Conservation (phyloP, 2,113 vertebrate species). For the Centropristis striata region DNA sequence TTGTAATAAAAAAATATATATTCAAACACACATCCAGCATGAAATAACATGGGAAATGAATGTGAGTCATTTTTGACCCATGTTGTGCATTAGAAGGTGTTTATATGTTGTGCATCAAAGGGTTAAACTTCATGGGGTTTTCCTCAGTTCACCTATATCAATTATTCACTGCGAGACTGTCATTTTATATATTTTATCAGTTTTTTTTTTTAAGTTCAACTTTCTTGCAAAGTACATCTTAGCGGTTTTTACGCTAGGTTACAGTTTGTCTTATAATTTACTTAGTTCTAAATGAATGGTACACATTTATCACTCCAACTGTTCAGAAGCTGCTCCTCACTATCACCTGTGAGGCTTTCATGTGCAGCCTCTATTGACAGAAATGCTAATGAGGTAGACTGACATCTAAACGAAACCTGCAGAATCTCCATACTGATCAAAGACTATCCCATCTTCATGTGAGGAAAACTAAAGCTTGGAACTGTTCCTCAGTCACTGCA, state of each 20-base stretch:
- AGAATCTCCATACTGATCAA: not conserved
- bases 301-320: not conserved
- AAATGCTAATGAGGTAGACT: slow-evolving; percentile 46
- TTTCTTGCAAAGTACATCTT: not conserved
- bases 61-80: too few relatives aligned
- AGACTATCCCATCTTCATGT: not conserved
- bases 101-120: too few relatives aligned
- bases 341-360: slow-evolving; percentile 27
- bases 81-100: too few relatives aligned
- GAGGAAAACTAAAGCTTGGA: not conserved
- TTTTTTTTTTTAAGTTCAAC: not conserved
- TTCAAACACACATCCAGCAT: too few relatives aligned
- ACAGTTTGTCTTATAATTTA: too few relatives aligned
- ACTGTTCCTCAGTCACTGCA: not conserved
- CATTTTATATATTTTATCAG: too few relatives aligned
- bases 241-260: not conserved
- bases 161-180: too few relatives aligned
- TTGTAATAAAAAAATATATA: too few relatives aligned
- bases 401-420: not conserved
- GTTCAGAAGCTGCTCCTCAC: slow-evolving; percentile 6
- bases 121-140: not conserved
- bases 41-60: too few relatives aligned
- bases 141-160: not conserved
- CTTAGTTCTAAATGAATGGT: slow-evolving; percentile 2
- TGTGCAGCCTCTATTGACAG: slow-evolving; percentile 26